Conservation (phyloP, 2,113 vertebrate species). For the Paradoxurus hermaphroditus region DNA sequence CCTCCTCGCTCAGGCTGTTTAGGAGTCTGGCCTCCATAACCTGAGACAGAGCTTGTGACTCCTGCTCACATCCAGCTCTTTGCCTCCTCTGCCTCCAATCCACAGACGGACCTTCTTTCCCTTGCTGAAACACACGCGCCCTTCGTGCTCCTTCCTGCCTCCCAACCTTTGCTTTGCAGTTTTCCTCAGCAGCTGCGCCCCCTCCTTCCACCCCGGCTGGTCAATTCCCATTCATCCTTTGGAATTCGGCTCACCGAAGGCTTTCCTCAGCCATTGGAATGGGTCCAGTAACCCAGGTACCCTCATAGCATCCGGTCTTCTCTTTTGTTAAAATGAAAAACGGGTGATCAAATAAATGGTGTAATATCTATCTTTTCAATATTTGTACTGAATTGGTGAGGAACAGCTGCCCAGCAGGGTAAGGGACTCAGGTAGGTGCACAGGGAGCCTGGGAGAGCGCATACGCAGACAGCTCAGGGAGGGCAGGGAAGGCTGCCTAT, state of each 20-base stretch:
- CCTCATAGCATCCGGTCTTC: not conserved
- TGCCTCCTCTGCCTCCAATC: not conserved
- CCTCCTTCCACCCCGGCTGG: not conserved
- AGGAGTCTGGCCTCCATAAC: not conserved
- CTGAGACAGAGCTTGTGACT: not conserved
- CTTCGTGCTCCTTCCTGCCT: not conserved
- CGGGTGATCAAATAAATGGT: not conserved
- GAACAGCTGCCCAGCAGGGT: not conserved
- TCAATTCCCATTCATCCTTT: not conserved
- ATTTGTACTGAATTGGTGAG: not conserved
- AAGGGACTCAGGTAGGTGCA: not conserved
- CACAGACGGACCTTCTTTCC: not conserved
- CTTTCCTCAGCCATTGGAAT: not conserved
- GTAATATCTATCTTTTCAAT: not conserved
- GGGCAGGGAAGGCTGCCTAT: not conserved
- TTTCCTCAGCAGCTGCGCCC: not conserved
- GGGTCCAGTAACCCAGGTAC: not conserved
- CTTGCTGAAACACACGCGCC: not conserved
- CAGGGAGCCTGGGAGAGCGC: not conserved
- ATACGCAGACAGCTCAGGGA: not conserved
- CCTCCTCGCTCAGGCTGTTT: not conserved
- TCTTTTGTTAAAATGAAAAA: conserved; percentile 17
- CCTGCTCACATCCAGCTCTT: not conserved
- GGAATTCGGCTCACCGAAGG: not conserved
- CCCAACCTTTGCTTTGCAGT: not conserved